These are phyloP conservation scores for Formicarius rufipectus DNA, from an alignment of 2,113 vertebrate species.

Conservation along the genomic window DNA sequence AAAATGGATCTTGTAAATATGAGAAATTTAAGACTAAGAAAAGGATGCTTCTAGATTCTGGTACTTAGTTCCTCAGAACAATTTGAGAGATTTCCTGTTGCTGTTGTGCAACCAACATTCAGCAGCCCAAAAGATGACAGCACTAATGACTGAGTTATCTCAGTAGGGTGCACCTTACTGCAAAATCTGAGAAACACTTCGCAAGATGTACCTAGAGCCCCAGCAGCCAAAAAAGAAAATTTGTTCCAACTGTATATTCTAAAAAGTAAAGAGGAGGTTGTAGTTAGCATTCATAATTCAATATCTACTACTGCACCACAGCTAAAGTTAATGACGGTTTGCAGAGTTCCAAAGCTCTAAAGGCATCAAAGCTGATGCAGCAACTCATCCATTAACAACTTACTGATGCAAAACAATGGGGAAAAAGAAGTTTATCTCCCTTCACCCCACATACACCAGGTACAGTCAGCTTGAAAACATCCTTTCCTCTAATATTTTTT, in stretches of 20 bases:
- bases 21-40: background rate
- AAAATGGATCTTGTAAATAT: background rate
- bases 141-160: background rate
- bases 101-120: background rate
- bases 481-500: background rate
- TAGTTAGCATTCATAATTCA: background rate
- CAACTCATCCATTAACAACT: background rate
- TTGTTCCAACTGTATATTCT: background rate
- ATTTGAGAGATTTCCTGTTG: background rate
- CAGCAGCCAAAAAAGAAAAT: background rate
- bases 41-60: background rate
- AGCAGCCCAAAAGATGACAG: background rate
- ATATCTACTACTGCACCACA: background rate
- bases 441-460: background rate
- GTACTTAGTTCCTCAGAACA: background rate
- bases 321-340: background rate
- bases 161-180: background rate
- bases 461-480: background rate
- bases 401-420: background rate
- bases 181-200: background rate
- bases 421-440: background rate
- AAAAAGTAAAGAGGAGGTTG: background rate
- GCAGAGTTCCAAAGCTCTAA: background rate
- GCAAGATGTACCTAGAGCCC: background rate
- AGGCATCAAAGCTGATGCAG: background rate